A percentile compares a stretch with the other conserved stretches of the same genome.
Conservation (phyloP, 2,113 vertebrate genomes). For the Scartelaos histophorus region DNA sequence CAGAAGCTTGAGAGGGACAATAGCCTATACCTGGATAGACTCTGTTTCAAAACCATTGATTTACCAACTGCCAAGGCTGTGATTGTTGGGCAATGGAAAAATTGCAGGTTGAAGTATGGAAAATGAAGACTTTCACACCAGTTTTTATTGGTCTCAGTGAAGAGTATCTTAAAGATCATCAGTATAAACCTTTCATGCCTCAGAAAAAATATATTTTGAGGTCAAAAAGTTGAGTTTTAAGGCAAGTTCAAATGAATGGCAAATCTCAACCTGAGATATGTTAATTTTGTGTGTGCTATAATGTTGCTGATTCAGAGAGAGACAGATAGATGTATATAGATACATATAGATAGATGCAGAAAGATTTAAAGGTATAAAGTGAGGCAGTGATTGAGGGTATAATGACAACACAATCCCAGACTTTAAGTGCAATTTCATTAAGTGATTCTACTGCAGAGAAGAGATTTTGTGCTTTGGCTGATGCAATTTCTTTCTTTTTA, state of each 20-base stretch:
- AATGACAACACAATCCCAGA: constrained; percentile 40
- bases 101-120: constrained; percentile 1
- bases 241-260: neutral
- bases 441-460: constrained; percentile 25
- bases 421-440: constrained; percentile 35
- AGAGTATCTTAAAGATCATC: neutral
- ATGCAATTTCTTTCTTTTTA: constrained; percentile 44
- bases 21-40: neutral
- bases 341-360: neutral
- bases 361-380: constrained; percentile 23
- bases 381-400: constrained; percentile 35
- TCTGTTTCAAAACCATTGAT: constrained; percentile 3
- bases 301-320: no score
- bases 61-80: neutral
- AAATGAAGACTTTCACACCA: constrained; percentile 1
- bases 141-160: neutral
- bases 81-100: neutral
- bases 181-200: neutral
- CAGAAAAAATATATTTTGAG: neutral
- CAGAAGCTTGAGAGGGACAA: neutral
- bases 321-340: no score
- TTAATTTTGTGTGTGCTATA: no score
- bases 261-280: no score
- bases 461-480: constrained; percentile 30
- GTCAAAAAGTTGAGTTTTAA: neutral